Conservation (phyloP, 2,113 vertebrate genomes). For the Lepisosteus oculatus region DNA sequence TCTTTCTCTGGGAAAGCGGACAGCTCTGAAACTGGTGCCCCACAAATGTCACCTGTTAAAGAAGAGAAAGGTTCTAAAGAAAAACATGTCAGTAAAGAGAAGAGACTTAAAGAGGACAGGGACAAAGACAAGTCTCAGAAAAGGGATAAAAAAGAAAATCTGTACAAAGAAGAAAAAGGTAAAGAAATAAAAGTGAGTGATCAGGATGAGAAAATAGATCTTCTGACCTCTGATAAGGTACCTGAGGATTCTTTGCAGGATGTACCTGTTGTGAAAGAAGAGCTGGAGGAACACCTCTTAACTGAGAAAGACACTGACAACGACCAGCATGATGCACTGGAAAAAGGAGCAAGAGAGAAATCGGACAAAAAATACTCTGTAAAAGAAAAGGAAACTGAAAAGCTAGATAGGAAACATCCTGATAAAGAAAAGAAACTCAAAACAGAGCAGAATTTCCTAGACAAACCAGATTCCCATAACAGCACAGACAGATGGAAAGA, state of each 20-base stretch:
- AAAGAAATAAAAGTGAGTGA: conserved; percentile 61
- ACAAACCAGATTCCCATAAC: conserved; percentile 79
- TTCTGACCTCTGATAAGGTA: conserved; percentile 49
- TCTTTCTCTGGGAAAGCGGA: conserved; percentile 63
- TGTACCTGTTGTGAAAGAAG: conserved; percentile 60
- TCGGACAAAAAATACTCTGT: conserved; percentile 72
- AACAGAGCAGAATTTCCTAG: conserved; percentile 73
- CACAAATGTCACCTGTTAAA: conserved; percentile 71
- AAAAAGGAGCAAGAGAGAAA: conserved; percentile 82
- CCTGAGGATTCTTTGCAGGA: conserved; percentile 52
- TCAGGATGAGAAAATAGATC: conserved; percentile 55
- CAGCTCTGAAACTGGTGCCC: conserved; percentile 59
- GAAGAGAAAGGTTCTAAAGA: conserved; percentile 83
- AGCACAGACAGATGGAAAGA: conserved; percentile 79
- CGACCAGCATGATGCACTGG: conserved; percentile 76
- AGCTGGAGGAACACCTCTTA: conserved; percentile 69
- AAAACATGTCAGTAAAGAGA: conserved; percentile 80
- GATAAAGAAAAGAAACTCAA: conserved; percentile 91
- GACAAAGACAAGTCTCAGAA: conserved; percentile 75
- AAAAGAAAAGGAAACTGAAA: conserved; percentile 85
- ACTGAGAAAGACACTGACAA: conserved; percentile 68
- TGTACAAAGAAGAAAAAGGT: conserved; percentile 76
- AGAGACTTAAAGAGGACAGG: conserved; percentile 77
- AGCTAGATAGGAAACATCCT: conserved; percentile 75
- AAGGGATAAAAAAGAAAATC: conserved; percentile 78